These are phyloP conservation scores for Rhinoraja longicauda DNA, from an alignment of 2,797 vertebrate genomes.

Conservation along the genomic window DNA sequence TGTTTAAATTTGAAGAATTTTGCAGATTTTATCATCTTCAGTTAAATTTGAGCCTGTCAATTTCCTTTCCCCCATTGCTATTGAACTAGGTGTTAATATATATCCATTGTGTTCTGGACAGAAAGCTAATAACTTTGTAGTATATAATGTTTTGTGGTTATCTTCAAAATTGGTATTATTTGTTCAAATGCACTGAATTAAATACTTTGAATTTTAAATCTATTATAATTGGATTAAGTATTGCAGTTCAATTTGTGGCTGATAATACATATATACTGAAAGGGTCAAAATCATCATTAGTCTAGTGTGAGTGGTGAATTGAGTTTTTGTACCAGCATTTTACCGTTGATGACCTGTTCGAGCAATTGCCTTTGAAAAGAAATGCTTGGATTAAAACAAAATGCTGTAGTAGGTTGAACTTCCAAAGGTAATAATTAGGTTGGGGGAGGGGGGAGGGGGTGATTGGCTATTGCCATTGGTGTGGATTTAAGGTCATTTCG, in stretches of 20 bases:
- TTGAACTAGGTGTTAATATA: not conserved
- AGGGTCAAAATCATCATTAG: not conserved
- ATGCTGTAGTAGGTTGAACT: not conserved
- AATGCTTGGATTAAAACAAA: not conserved
- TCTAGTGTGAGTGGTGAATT: not conserved
- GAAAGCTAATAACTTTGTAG: not conserved
- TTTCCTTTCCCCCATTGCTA: not conserved
- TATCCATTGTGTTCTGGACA: not conserved
- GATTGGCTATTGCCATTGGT: not conserved
- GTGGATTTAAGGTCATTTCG: not conserved
- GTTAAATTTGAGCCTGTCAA: not conserved
- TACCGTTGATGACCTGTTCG: not conserved
- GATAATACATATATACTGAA: not conserved
- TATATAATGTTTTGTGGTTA: not conserved
- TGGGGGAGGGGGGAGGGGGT: not conserved
- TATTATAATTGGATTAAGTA: not conserved
- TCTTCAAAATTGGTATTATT: not conserved
- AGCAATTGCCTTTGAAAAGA: not conserved
- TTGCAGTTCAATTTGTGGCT: not conserved
- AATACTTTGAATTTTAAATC: not conserved
- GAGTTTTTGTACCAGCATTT: not conserved
- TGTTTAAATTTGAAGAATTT: slow-evolving; percentile 15
- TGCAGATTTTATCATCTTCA: not conserved
- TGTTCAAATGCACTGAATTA: not conserved
- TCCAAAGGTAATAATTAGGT: not conserved